Base-by-base conservation (phyloP, 2,113 vertebrate genomes). In the Corythornis vintsioides region DNA sequence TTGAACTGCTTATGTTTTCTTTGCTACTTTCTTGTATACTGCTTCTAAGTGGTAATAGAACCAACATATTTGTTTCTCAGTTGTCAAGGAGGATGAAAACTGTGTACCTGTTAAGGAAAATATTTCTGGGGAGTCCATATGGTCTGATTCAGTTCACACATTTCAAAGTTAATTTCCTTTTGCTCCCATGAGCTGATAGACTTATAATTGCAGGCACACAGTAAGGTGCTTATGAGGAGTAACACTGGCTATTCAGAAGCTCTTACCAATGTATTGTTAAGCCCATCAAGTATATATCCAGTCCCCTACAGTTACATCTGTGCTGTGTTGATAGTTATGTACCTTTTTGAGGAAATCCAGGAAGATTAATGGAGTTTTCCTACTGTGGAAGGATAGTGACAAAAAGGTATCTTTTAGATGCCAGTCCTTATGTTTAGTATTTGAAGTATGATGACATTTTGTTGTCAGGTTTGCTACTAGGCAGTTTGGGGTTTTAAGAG, bases 41-140 rank as follows among this genome's bases (percentile, higher is more conserved):
- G 29, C 28, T 91, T 40, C 53, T 78, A 91, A 35, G 71, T 69
- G 38, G 40, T 40, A 76, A 80, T 53, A 84, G 24, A 86, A 80
- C 6, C 19, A 91, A 73, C 29, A 65, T 20, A 70, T 57, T 82
- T 92, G 40, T 88, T 95, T 91, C 17, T 79, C 45, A 18, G 11
- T 89, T 89, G 47, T 73, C 60, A 82, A 42, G 52, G 22, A 92
- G 83, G 67, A 95, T 55, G 45, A 94, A 93, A 94, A 70, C 42
- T 87, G 13, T 80, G 15, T 72, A 45, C 10, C 16, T 87, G 20
- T 70, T 64, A 71, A 42, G 5, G 52, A 87, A 96, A 87, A 85
- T 79, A 77, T 88, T 79, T 90, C 47, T 18, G 28, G 20, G n/a
- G n/a, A 56, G 35, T 83, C 71, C 75, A 66, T 77, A 91, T 81